Base-by-base conservation (phyloP, 64 coral and sea anemone species). In the Dendronephthya gigantea region DNA sequence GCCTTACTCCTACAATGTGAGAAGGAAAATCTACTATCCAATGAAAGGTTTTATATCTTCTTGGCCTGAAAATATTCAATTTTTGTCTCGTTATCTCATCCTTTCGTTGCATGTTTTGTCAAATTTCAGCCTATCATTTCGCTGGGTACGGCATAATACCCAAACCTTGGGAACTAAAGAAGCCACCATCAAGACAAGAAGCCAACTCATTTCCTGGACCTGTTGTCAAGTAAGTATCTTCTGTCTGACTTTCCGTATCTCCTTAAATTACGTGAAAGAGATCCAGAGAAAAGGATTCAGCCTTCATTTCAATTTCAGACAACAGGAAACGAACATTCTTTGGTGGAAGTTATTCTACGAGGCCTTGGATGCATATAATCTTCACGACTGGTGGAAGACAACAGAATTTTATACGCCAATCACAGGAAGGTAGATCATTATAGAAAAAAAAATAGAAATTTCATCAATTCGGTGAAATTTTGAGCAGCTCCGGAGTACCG, bases 331-430 rank as follows among this genome's bases (percentile, higher is more conserved):
- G 82, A 41, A 62, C 16, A 33, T 90, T 11, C 15, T 98, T 14
- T 98, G 84, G 34, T 98, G 95, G 95, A 98, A 93, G 40, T 87
- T 74, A 9, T 93, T 98, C 47, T 93, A 98, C 34, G 28, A 90
- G 48, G 85, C 88, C 7, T 52, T 98, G 0, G 43, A 47, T 11
- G 87, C 82, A 22, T 90, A 98, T 35, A 68, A 85, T 9, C 51
- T 98, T 66, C 89, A 93, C 23, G 40, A 25, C 2, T 98, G 95
- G 95, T 93, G 87, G 87, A 88, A 55, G 70, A 90, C 83, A 5
- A 93, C 94, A 10, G 86, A 91, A 49, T 96, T 88, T 56, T 93
- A 82, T 45, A 83, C 49, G 32, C 65, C 84, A 39, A 12, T 39
- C 9, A 79, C 72, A 16, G 72, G 36, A 9, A 29, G 72, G 9